Base-by-base conservation (phyloP, 2,797 vertebrate species). In the Syngnathus acus region DNA sequence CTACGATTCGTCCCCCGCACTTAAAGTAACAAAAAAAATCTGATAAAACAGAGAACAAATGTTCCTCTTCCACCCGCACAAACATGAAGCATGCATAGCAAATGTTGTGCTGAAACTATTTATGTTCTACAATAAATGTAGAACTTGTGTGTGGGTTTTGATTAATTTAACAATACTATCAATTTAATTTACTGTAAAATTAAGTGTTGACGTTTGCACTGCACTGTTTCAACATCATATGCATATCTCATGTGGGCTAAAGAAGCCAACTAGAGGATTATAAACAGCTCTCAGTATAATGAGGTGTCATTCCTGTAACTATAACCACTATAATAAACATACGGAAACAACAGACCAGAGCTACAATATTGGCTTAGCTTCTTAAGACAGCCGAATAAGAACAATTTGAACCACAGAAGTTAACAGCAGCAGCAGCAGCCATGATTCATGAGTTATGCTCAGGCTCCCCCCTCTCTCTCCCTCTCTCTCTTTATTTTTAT, bases 401-500 rank as follows among this genome's bases (percentile, higher is more conserved):
- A 26, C 40, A 47, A 21, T 11, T 65, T 42, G 39, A 17, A 6
- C 45, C n/a, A 21, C 13, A 60, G 14, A 69, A 47, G 59, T 66
- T 61, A 54, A 26, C 50, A 68, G 62, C 65, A 72, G 60, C 62
- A 26, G 26, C 26, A 32, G 26, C 26, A 32, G 2, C 26, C 64
- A 62, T 64, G 60, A 47, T 48, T 39, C 59, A 51, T 17, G 32
- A 58, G 66, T 64, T 48, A 65, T 66, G 64, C 50, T 55, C 60
- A 17, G 37, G 39, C 66, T 65, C 61, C 64, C 62, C 39, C 61
- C 57, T 60, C n/a, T 42, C 17, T 43, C 14, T 53, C 26, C 40
- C 23, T 32, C 48, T 61, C 16, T 23, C 21, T 13, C 26, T 50
- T 47, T 57, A n/a, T 64, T 51, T 64, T 9, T 26, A 23, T 32